These are phyloP conservation scores for Caiman crocodilus DNA, from an alignment of 2,797 vertebrate species.

Conservation along the genomic window DNA sequence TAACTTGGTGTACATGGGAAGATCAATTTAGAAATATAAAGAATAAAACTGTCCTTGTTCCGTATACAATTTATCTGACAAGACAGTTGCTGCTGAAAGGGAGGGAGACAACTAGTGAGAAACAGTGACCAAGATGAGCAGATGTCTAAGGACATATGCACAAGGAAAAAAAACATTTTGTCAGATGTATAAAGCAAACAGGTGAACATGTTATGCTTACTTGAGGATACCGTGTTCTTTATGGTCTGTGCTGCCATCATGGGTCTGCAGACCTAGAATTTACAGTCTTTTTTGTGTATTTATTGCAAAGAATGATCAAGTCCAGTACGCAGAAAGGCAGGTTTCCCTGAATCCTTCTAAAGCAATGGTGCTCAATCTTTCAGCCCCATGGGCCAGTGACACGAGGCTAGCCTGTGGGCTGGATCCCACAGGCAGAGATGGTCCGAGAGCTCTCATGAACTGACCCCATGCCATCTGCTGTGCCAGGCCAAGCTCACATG, in stretches of 20 bases:
- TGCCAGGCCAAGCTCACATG: no score
- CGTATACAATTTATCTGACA: not conserved
- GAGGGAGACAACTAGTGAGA: conserved; percentile 33
- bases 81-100: not conserved
- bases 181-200: not conserved
- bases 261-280: not conserved
- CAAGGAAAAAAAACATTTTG: conserved; percentile 60
- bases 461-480: no score
- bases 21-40: conserved; percentile 22
- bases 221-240: not conserved
- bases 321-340: not conserved
- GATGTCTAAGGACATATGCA: not conserved
- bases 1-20: not conserved
- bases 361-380: no score
- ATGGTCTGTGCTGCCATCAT: not conserved
- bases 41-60: not conserved
- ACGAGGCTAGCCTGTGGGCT: no score
- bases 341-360: not conserved
- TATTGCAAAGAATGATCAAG: not conserved
- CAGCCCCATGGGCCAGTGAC: no score
- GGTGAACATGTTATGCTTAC: not conserved
- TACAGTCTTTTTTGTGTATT: not conserved
- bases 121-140: conserved; percentile 23
- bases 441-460: no score
- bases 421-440: no score